phyloP scores from a whole-genome alignment of 1,140 invertebrate species.

The Neodiprion fabricii region DNA sequence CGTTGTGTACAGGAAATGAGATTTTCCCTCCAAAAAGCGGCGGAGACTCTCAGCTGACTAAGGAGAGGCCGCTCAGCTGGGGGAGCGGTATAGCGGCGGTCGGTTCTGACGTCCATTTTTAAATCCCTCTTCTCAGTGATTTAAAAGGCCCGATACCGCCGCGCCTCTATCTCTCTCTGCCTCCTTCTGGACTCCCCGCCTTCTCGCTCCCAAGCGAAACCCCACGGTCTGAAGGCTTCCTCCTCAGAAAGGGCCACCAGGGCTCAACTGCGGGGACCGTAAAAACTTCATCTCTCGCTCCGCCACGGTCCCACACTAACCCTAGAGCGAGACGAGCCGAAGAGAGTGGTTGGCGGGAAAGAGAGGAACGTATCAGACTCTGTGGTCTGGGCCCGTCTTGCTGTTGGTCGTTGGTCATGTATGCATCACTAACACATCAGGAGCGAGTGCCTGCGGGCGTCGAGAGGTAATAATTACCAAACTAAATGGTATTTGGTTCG shows the following conservation, averaged over 20 bases:
- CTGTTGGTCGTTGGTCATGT: neutral
- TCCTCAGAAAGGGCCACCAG: constrained; percentile 21
- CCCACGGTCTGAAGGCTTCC: neutral
- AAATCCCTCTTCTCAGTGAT: constrained; percentile 43
- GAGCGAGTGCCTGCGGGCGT: neutral
- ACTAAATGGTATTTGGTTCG: constrained; percentile 17
- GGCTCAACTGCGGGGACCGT: constrained; percentile 11
- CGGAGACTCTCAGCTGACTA: constrained; percentile 23
- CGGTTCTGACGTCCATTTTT: constrained; percentile 42
- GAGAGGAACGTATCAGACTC: constrained; percentile 8
- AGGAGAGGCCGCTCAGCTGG: constrained; percentile 29
- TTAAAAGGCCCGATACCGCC: constrained; percentile 40
- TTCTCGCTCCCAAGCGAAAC: constrained; percentile 14
- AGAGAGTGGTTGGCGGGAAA: constrained; percentile 12
- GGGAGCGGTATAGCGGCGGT: constrained; percentile 12
- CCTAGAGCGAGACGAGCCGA: constrained; percentile 8
- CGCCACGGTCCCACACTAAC: constrained; percentile 31
- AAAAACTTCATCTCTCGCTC: constrained; percentile 32
- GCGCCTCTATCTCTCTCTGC: constrained; percentile 22
- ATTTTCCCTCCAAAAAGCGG: neutral
- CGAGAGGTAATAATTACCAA: constrained; percentile 18
- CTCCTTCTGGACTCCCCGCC: constrained; percentile 22
- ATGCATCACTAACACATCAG: neutral
- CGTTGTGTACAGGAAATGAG: no score
- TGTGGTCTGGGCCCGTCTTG: neutral